phyloP scores from a whole-genome alignment of 2,113 vertebrate genomes.

The Dicerorhinus sumatrensis region DNA sequence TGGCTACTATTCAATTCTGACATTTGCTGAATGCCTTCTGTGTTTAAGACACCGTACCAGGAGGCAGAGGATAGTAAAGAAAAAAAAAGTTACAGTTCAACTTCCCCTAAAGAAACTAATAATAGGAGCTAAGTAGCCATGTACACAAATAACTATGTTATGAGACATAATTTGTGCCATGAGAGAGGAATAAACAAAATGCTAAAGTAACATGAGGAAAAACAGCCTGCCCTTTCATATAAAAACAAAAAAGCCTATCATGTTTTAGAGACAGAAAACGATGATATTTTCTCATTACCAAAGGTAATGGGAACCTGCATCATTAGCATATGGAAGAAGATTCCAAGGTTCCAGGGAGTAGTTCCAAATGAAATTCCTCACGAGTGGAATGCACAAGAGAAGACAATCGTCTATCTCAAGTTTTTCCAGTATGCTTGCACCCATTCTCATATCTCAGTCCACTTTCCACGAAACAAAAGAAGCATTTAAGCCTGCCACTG shows the following conservation, averaged over 20 bases:
- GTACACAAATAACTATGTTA: not conserved
- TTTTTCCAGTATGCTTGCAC: not conserved
- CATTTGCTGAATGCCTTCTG: not conserved
- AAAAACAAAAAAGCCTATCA: not conserved
- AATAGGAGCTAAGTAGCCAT: not conserved
- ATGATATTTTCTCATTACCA: not conserved
- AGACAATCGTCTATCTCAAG: not conserved
- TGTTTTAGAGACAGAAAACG: not conserved
- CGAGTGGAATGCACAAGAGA: not conserved
- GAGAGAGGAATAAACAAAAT: slow-evolving; percentile 18
- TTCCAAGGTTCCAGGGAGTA: not conserved
- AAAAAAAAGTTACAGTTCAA: not conserved
- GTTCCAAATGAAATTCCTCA: not conserved
- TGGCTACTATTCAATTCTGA: not conserved
- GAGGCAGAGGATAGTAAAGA: not conserved
- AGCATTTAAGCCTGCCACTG: not conserved
- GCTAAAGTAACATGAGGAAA: not conserved
- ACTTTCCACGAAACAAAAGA: not conserved
- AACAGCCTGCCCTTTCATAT: not conserved
- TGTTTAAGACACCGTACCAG: not conserved
- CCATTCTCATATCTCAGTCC: not conserved
- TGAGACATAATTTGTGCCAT: not conserved
- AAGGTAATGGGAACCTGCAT: not conserved
- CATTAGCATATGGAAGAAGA: not conserved
- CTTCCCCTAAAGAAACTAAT: not conserved